Base-by-base conservation (phyloP, 2,888 invertebrate species). In the Thysanoteuthis rhombus region DNA sequence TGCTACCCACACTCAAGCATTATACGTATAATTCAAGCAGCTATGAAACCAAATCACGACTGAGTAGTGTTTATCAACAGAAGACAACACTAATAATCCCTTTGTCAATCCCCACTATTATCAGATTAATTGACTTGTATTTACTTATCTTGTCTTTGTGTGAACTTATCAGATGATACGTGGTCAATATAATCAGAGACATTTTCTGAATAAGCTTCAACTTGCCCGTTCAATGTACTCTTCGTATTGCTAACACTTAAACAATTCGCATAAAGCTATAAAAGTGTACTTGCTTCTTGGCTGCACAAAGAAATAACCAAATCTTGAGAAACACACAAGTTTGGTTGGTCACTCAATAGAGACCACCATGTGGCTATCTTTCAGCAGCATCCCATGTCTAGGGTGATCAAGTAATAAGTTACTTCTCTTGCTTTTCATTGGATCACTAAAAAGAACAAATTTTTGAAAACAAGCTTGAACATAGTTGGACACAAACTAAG, bases 1-100 rank as follows among this genome's bases (percentile, higher is more conserved):
- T n/a, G 75, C 28, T 75, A n/a, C 10, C n/a, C 75, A n/a, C 75
- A 75, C 75, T 75, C 75, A 16, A 2, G 10, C n/a, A 75, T 75
- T 36, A 75, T 36, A 75, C n/a, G 19, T n/a, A 75, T n/a, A 75
- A 36, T 75, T 75, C n/a, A 75, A 75, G 75, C n/a, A 75, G 75
- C 75, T 75, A 75, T n/a, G 75, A n/a, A 16, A 75, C 75, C 75
- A 52, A 52, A 52, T 52, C 52, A 52, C 25, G 52, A 52, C 52
- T 16, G 45, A 45, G 16, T 45, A 75, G 75, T 75, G 75, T 75
- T 75, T 75, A 75, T 16, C 75, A 75, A 75, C 75, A 36, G n/a
- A n/a, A 75, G 75, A 75, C n/a, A n/a, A 75, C 75, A 75, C n/a
- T 75, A 75, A 75, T 75, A 75, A 75, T 75, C 75, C 75, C 75